A percentile compares a stretch with the other conserved stretches of the same genome.
phyloP scores from a whole-genome alignment of 2,113 vertebrate genomes.

The Cnemophilus loriae region DNA sequence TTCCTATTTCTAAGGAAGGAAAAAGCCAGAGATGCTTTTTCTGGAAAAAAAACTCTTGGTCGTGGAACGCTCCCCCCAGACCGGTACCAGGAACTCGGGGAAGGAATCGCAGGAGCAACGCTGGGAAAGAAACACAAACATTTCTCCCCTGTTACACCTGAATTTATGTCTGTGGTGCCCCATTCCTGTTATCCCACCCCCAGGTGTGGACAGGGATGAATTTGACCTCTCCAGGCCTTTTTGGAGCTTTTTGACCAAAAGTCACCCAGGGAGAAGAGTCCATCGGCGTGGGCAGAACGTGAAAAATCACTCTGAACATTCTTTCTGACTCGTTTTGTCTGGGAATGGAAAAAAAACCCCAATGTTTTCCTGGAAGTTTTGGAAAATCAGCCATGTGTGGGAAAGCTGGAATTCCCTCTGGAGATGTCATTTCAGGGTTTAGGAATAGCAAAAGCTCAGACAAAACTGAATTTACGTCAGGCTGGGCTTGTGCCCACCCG shows the following conservation, averaged over 20 bases:
- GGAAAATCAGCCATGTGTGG: background rate
- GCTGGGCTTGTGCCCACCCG: background rate
- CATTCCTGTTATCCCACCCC: background rate
- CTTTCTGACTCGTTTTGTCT: background rate
- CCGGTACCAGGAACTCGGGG: fast-evolving
- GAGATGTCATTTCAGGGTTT: background rate
- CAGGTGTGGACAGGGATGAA: background rate
- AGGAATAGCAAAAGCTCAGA: background rate
- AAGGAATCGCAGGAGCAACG: background rate
- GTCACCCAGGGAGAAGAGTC: background rate
- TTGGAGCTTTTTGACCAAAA: background rate
- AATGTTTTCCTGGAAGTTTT: background rate
- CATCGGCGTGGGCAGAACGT: background rate
- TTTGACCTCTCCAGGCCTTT: background rate
- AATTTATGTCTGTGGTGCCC: fast-evolving
- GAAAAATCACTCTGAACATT: background rate
- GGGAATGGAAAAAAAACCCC: background rate
- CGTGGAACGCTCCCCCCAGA: fast-evolving
- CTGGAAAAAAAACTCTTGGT: background rate
- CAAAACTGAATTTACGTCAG: fast-evolving
- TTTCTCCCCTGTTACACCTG: background rate
- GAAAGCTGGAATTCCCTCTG: background rate
- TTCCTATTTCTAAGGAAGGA: background rate
- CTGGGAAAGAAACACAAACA: fast-evolving
- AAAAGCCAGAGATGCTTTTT: background rate